These are phyloP conservation scores for Syritta pipiens DNA, from an alignment of 2,888 invertebrate species.

Conservation along the genomic window DNA sequence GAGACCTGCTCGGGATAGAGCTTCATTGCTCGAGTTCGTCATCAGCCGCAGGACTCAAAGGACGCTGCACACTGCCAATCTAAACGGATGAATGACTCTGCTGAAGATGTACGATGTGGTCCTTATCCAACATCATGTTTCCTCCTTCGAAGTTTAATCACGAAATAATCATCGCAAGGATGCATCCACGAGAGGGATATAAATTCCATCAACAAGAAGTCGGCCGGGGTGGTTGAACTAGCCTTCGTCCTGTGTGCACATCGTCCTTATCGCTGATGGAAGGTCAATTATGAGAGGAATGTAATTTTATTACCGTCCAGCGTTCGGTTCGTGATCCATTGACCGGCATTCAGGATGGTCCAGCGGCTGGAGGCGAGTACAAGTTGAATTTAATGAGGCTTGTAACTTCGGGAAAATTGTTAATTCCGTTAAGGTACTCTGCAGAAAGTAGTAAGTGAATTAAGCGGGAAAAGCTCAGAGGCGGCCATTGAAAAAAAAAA, in stretches of 20 bases:
- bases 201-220: background rate
- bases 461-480: background rate
- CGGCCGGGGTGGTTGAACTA: constrained; percentile 29
- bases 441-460: constrained; percentile 33
- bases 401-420: constrained; percentile 32
- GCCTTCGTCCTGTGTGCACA: background rate
- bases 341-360: background rate
- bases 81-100: constrained; percentile 24
- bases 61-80: constrained; percentile 42
- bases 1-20: background rate
- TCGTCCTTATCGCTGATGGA: constrained; percentile 38
- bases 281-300: constrained; percentile 53
- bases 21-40: constrained; percentile 24
- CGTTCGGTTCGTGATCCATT: background rate
- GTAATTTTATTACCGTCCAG: constrained; percentile 49
- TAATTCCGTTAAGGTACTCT: constrained; percentile 31
- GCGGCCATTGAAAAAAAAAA: background rate
- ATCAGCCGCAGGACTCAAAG: constrained; percentile 10
- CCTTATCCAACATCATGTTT: background rate
- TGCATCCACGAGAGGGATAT: constrained; percentile 15
- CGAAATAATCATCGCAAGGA: constrained; percentile 36
- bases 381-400: constrained; percentile 56
- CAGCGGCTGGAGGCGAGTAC: constrained; percentile 11
- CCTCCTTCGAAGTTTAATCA: constrained; percentile 32
- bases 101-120: background rate